A percentile compares a stretch with the other conserved stretches of the same genome.
These are phyloP conservation scores for Paracentrotus lividus DNA, from an alignment of 53 echinoderm and acorn worm species.

Conservation along the genomic window DNA sequence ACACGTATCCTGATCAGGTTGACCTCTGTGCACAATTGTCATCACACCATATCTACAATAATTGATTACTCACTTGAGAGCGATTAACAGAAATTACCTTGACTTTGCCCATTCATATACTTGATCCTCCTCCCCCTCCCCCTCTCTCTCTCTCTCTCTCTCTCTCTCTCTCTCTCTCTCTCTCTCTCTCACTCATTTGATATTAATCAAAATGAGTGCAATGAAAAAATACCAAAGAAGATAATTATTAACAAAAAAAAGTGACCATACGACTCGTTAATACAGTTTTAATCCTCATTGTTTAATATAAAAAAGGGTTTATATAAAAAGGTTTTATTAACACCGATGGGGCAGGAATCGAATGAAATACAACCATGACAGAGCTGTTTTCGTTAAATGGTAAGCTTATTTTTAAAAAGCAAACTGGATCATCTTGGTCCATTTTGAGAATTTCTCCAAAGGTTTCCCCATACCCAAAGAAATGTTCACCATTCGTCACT, in stretches of 20 bases:
- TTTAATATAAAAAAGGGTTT: too few relatives aligned
- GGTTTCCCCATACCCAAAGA: too few relatives aligned
- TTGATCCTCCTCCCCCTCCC: too few relatives aligned
- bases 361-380: too few relatives aligned
- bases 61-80: conserved; percentile 2
- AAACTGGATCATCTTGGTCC: too few relatives aligned
- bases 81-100: background rate
- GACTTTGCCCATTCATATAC: background rate
- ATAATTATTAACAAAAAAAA: background rate
- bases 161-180: background rate
- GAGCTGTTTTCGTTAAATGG: too few relatives aligned
- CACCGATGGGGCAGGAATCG: too few relatives aligned
- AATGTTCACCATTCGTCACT: background rate
- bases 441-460: too few relatives aligned
- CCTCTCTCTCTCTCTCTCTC: too few relatives aligned
- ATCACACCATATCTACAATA: background rate
- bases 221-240: background rate
- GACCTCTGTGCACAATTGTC: background rate
- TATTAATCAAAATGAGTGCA: background rate
- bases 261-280: background rate
- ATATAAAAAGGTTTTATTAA: too few relatives aligned
- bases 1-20: background rate
- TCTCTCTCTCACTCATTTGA: background rate
- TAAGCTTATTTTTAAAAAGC: too few relatives aligned
- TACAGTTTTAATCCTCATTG: background rate